Conservation (phyloP, 1,140 invertebrate species). For the Metaphire vulgaris region DNA sequence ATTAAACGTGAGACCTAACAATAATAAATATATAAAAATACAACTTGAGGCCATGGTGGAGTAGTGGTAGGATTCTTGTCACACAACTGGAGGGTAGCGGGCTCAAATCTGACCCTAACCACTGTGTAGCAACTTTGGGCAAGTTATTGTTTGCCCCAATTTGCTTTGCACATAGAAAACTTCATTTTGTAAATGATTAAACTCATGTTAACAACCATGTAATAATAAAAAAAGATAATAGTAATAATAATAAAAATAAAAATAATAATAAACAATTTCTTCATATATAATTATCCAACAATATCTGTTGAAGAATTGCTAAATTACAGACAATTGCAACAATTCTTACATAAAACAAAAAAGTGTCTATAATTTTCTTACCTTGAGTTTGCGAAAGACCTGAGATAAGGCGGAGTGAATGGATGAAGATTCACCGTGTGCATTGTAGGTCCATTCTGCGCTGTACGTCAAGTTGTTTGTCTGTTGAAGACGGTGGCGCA, state of each 20-base stretch:
- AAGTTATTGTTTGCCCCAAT: too few relatives aligned
- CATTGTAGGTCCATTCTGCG: slow-evolving; percentile 82
- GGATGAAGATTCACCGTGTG: slow-evolving; percentile 37
- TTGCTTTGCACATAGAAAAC: too few relatives aligned
- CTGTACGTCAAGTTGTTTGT: slow-evolving; percentile 75
- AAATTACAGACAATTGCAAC: not conserved
- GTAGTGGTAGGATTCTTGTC: too few relatives aligned
- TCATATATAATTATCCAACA: not conserved
- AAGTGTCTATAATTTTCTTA: not conserved
- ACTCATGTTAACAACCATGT: too few relatives aligned
- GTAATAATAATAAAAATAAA: not conserved
- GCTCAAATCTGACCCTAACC: too few relatives aligned
- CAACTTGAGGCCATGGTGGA: too few relatives aligned
- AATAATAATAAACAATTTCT: not conserved
- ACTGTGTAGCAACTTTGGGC: too few relatives aligned
- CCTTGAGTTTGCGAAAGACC: not conserved
- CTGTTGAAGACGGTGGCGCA: slow-evolving; percentile 81
- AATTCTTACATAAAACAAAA: too few relatives aligned
- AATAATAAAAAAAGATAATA: not conserved
- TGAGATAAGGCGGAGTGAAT: not conserved
- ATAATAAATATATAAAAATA: too few relatives aligned
- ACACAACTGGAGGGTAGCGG: too few relatives aligned
- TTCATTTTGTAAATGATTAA: too few relatives aligned
- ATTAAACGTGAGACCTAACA: too few relatives aligned
- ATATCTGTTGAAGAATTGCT: not conserved